Evolutionary conservation across 1,140 invertebrate species (phyloP).

Genomic region (Drosophila nigrodunni): DNA sequence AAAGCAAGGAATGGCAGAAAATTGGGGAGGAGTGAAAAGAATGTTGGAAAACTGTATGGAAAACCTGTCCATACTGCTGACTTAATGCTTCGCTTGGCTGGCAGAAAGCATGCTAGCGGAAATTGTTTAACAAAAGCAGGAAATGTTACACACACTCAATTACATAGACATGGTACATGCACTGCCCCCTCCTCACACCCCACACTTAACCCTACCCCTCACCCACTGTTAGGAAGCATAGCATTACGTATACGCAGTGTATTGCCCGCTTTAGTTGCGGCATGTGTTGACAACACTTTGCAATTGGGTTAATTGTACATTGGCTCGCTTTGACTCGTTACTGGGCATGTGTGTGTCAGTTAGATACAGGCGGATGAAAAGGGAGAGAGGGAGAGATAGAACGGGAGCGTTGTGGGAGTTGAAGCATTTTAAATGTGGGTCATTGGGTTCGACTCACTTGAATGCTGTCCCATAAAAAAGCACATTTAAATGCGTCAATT

Average conservation of each 20-base stretch:
- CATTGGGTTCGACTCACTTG: constrained; percentile 43
- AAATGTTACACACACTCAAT: constrained; percentile 70
- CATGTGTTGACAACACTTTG: constrained; percentile 79
- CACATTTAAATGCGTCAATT: constrained; percentile 37
- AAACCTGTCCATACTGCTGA: constrained; percentile 23
- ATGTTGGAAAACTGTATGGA: constrained; percentile 1
- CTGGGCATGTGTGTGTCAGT: constrained; percentile 1
- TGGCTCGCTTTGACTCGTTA: constrained; percentile 55
- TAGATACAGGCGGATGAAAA: no score
- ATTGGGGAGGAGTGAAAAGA: not conserved
- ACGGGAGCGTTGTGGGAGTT: constrained; percentile 7
- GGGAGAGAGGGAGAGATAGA: no score
- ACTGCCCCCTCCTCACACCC: not conserved
- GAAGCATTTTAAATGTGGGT: constrained; percentile 62
- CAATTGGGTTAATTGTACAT: constrained; percentile 81
- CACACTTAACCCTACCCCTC: not conserved
- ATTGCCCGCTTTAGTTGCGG: constrained; percentile 64
- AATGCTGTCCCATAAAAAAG: constrained; percentile 27
- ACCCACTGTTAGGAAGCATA: not conserved
- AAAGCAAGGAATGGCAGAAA: not conserved
- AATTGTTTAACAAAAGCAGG: constrained; percentile 76
- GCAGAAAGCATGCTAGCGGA: constrained; percentile 57
- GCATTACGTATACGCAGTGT: constrained; percentile 71
- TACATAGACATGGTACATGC: constrained; percentile 46
- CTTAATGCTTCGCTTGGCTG: constrained; percentile 38